phyloP scores from a whole-genome alignment of 2,113 vertebrate species.

The Pedionomus torquatus region DNA sequence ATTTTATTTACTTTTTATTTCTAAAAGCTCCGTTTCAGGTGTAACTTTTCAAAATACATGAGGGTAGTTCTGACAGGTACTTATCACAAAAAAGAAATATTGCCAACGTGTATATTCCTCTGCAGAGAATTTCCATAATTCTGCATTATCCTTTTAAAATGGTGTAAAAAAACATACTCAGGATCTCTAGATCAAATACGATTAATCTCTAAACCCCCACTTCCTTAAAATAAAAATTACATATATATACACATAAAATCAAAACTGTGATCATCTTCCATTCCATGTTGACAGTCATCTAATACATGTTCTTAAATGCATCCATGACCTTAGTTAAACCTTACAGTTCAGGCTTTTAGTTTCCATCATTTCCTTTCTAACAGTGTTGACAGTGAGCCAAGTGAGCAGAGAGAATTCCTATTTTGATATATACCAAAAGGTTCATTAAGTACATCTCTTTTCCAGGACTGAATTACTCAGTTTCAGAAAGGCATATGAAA shows the following conservation, averaged over 20 bases:
- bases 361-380: not conserved
- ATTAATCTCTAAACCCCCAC: not conserved
- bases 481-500: not conserved
- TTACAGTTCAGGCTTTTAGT: not conserved
- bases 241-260: not conserved
- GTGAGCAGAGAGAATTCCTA: not conserved
- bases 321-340: conserved; percentile 26
- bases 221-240: not conserved
- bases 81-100: not conserved
- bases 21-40: not conserved
- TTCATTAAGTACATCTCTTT: not conserved
- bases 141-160: not conserved
- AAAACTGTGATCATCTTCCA: not conserved
- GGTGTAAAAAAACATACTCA: not conserved
- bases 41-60: not conserved
- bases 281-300: not conserved
- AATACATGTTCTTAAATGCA: not conserved
- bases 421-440: not conserved
- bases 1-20: not conserved
- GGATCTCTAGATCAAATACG: not conserved
- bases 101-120: not conserved
- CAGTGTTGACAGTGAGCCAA: not conserved
- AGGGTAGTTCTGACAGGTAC: not conserved
- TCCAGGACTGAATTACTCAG: not conserved
- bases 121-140: not conserved